These are phyloP conservation scores for Drosophila busckii DNA, from an alignment of 1,140 invertebrate genomes.

Conservation along the genomic window DNA sequence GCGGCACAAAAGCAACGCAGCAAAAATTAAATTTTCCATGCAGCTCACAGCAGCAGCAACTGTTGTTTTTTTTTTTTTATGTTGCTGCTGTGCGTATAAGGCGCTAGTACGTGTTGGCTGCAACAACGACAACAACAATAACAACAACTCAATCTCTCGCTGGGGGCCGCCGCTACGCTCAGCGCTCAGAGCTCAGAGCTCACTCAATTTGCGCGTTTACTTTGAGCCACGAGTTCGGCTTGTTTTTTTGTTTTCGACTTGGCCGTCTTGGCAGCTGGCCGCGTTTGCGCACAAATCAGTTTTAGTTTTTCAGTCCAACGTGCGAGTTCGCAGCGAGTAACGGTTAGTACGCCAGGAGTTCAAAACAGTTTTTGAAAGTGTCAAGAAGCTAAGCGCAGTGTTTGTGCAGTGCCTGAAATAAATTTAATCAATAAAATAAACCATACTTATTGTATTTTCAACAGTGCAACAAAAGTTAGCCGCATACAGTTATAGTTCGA, in stretches of 20 bases:
- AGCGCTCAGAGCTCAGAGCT: conserved; percentile 21
- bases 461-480: too few species aligned
- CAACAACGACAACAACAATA: conserved; percentile 31
- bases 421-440: too few species aligned
- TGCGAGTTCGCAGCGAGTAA: conserved; percentile 61
- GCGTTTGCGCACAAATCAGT: conserved; percentile 63
- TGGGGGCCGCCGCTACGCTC: conserved; percentile 23
- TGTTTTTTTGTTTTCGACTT: conserved; percentile 20
- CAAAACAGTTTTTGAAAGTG: too few species aligned
- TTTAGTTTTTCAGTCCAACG: conserved; percentile 75
- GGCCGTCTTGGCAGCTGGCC: conserved; percentile 57
- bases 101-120: conserved; percentile 52
- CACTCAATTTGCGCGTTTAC: conserved; percentile 44
- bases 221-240: conserved; percentile 18
- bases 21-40: conserved; percentile 61
- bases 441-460: too few species aligned
- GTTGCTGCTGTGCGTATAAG: conserved; percentile 41
- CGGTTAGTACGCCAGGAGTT: conserved; percentile 28
- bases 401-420: too few species aligned
- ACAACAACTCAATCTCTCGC: conserved; percentile 14
- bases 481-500: too few species aligned
- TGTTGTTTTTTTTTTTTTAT: conserved; percentile 42
- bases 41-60: conserved; percentile 65
- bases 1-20: conserved; percentile 45
- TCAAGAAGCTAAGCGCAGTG: too few species aligned